A percentile compares a stretch with the other conserved stretches of the same genome.
Conservation (phyloP, 2,113 vertebrate species). For the Xiphophorus couchianus region DNA sequence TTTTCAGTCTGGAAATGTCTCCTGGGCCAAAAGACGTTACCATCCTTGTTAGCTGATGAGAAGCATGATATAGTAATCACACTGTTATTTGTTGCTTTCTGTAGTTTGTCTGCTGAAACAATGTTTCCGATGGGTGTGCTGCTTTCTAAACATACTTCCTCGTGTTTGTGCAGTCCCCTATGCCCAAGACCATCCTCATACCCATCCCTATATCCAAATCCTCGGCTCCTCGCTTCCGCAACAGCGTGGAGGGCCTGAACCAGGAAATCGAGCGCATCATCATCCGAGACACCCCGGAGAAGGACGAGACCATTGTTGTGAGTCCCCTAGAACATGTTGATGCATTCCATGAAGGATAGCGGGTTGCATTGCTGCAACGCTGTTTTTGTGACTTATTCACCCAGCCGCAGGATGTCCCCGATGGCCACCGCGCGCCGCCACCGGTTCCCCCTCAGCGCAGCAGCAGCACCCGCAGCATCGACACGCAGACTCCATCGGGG, state of each 20-base stretch:
- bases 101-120: too few species aligned
- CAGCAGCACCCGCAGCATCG: conserved; percentile 96
- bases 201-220: conserved; percentile 95
- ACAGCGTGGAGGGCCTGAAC: conserved; percentile 97
- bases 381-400: conserved; percentile 30
- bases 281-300: conserved; percentile 94
- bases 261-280: conserved; percentile 98
- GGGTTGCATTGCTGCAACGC: neutral
- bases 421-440: conserved; percentile 94
- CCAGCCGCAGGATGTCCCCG: conserved; percentile 95
- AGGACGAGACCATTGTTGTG: conserved; percentile 94
- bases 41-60: too few species aligned
- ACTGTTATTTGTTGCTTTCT: too few species aligned
- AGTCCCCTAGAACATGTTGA: conserved; percentile 64
- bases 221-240: conserved; percentile 92
- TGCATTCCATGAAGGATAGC: conserved; percentile 8
- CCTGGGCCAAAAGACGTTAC: too few species aligned
- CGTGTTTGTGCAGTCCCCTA: conserved; percentile 82
- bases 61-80: too few species aligned
- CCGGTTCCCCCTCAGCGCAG: conserved; percentile 88
- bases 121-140: neutral
- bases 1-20: too few species aligned
- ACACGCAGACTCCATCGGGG: conserved; percentile 94
- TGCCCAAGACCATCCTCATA: conserved; percentile 93
- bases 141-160: neutral